phyloP scores from a whole-genome alignment of 2,113 vertebrate genomes.

The Merops nubicus region DNA sequence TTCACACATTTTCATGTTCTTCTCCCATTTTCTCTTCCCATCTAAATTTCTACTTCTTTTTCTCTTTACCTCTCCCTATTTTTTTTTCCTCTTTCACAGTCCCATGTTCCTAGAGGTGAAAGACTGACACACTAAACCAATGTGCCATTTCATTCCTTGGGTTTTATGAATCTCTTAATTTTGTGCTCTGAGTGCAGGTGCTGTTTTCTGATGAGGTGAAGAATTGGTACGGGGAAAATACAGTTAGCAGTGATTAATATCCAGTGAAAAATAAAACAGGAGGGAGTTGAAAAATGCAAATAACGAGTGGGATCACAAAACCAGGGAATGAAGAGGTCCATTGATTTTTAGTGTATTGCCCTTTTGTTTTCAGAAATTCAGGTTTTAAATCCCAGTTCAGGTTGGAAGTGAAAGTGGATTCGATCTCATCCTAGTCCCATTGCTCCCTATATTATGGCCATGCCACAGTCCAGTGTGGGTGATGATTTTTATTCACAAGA shows the following conservation, averaged over 20 bases:
- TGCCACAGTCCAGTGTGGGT: not conserved
- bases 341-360: constrained; percentile 19
- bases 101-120: constrained; percentile 15
- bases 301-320: constrained; percentile 37
- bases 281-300: constrained; percentile 3
- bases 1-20: not conserved
- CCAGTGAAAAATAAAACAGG: constrained; percentile 54
- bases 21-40: not conserved
- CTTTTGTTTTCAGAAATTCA: constrained; percentile 21
- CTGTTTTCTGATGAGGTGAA: constrained; percentile 54
- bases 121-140: not conserved
- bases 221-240: constrained; percentile 8
- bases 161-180: constrained; percentile 56
- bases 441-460: not conserved
- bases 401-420: not conserved
- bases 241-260: constrained; percentile 64
- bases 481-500: not conserved
- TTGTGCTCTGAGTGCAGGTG: constrained; percentile 29
- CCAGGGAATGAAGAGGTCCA: not conserved
- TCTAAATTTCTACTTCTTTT: not conserved
- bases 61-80: not conserved
- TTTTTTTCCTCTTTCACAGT: not conserved
- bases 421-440: not conserved
- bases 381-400: not conserved
- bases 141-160: constrained; percentile 26